A percentile compares a stretch with the other conserved stretches of the same genome.
Conservation (phyloP, 2,113 vertebrate species). For the Amphiprion ocellaris region DNA sequence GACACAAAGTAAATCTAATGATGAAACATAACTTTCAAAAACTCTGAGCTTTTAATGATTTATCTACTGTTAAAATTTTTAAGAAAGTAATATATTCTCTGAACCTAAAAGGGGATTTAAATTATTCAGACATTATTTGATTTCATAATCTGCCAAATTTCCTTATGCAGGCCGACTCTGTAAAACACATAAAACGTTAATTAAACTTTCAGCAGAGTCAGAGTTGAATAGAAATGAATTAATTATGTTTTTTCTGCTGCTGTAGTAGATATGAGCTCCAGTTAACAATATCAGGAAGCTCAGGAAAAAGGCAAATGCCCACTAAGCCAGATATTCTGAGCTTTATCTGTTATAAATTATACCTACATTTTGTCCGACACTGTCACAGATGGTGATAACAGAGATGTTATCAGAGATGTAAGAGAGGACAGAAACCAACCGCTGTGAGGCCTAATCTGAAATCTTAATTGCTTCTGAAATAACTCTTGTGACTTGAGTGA, state of each 20-base stretch:
- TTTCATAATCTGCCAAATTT: background rate
- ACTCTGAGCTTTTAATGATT: background rate
- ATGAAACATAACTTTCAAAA: no score
- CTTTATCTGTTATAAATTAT: conserved; percentile 13
- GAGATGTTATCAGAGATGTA: conserved; percentile 12
- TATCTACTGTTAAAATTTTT: background rate
- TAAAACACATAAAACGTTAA: background rate
- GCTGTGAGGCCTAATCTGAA: conserved; percentile 26
- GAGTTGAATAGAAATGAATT: conserved; percentile 14
- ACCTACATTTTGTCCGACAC: conserved; percentile 18
- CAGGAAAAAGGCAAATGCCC: conserved; percentile 9
- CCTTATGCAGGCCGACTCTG: background rate
- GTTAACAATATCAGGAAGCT: background rate
- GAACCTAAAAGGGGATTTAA: conserved; percentile 1
- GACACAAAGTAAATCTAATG: no score
- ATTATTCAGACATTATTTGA: conserved; percentile 16
- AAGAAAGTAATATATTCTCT: background rate
- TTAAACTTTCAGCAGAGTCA: background rate
- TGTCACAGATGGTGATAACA: conserved; percentile 12
- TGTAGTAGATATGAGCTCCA: background rate
- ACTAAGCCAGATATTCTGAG: conserved; percentile 3
- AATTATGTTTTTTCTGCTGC: conserved; percentile 5
- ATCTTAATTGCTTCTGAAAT: conserved; percentile 61
- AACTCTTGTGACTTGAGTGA: conserved; percentile 1
- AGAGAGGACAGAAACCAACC: conserved; percentile 17